Conservation (phyloP, 2,113 vertebrate species). For the Campylomormyrus tamandua region DNA sequence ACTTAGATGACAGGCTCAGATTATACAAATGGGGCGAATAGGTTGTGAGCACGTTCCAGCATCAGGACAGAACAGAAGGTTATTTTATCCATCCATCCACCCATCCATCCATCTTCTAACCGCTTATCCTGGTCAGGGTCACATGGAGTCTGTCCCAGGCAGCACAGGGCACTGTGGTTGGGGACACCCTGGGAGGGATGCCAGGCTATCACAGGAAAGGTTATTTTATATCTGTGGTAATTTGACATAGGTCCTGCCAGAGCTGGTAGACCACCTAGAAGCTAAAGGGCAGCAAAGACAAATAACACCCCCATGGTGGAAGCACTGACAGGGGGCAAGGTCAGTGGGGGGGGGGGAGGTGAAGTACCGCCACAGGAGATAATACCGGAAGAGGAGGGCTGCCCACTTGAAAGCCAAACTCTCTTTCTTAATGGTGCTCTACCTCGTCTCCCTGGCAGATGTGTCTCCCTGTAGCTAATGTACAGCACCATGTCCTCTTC, state of each 20-base stretch:
- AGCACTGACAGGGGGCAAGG: not conserved
- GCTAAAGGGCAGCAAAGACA: slow-evolving; percentile 1
- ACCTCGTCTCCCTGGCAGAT: not conserved
- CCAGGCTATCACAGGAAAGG: not conserved
- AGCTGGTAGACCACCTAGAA: not conserved
- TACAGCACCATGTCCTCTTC: not conserved
- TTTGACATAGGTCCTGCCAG: not conserved
- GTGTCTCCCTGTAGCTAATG: not conserved
- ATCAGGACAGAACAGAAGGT: not conserved
- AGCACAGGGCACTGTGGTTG: not conserved
- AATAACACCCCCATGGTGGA: not conserved
- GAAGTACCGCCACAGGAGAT: not conserved
- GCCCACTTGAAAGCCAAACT: not conserved
- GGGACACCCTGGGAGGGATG: not conserved
- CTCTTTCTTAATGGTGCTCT: not conserved
- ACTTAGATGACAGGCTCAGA: not conserved
- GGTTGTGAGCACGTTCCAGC: not conserved
- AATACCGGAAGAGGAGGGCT: not conserved
- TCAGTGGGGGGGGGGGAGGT: not conserved
- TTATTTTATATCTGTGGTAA: slow-evolving; percentile 5
- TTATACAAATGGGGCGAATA: not conserved
- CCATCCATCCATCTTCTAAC: not conserved
- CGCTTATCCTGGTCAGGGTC: not conserved
- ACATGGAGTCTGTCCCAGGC: not conserved
- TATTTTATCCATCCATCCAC: not conserved